A percentile compares a stretch with the other conserved stretches of the same genome.
phyloP scores from a whole-genome alignment of 2,113 vertebrate species.

The Vombatus ursinus region DNA sequence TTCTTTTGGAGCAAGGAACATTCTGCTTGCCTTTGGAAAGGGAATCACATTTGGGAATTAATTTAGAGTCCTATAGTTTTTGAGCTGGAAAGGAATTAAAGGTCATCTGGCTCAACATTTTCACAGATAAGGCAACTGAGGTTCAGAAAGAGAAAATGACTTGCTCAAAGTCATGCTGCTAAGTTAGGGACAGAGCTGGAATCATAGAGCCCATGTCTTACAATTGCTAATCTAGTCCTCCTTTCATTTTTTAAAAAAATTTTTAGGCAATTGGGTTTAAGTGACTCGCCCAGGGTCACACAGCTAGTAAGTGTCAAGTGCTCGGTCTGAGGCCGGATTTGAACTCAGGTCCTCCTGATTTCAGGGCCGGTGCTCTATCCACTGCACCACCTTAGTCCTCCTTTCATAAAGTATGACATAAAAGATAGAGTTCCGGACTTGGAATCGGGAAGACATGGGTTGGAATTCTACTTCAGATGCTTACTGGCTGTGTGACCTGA shows the following conservation, averaged over 20 bases:
- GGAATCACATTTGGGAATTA: background rate
- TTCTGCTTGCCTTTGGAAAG: constrained; percentile 17
- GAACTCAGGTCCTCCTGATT: too few relatives aligned
- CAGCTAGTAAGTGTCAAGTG: too few relatives aligned
- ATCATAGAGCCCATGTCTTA: background rate
- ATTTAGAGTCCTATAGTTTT: background rate
- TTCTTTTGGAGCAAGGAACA: background rate
- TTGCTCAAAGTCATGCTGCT: background rate
- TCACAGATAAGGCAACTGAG: background rate
- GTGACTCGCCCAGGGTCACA: too few relatives aligned
- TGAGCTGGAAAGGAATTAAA: background rate
- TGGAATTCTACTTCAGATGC: background rate
- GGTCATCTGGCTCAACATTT: background rate
- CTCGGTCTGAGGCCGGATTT: too few relatives aligned
- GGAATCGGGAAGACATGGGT: background rate
- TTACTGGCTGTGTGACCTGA: background rate
- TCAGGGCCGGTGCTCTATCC: too few relatives aligned
- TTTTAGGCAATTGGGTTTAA: too few relatives aligned
- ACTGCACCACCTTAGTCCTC: too few relatives aligned
- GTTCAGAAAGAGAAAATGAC: background rate
- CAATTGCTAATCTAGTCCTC: background rate
- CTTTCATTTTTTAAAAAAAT: too few relatives aligned
- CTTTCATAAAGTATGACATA: background rate
- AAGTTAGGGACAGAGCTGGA: background rate
- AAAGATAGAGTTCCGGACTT: background rate